Conservation (phyloP, 1,140 invertebrate species). For the Helicoverpa zea region DNA sequence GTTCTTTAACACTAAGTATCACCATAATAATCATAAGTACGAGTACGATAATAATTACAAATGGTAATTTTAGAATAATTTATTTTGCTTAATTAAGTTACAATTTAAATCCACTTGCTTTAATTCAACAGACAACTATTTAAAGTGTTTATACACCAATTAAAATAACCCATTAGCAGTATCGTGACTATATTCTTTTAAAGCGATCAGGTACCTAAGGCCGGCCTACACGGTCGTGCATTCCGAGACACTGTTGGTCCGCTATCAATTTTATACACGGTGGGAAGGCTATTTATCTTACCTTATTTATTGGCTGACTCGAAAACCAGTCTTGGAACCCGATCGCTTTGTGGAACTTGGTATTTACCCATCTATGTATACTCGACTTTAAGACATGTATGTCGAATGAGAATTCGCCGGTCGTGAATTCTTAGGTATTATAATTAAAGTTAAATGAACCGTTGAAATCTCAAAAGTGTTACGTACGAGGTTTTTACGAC, state of each 20-base stretch:
- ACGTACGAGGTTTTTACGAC: conserved; percentile 46
- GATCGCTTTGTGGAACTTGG: conserved; percentile 63
- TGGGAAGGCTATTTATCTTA: conserved; percentile 83
- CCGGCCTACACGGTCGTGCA: conserved; percentile 65
- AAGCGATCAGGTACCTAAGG: conserved; percentile 58
- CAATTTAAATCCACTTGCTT: neutral
- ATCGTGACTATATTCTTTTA: conserved; percentile 59
- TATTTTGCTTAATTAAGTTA: conserved; percentile 16
- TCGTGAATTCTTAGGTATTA: conserved; percentile 42
- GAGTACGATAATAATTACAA: neutral
- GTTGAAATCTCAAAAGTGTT: conserved; percentile 52
- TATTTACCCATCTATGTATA: conserved; percentile 66
- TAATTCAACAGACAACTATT: conserved; percentile 26
- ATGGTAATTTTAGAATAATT: conserved; percentile 13
- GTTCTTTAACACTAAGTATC: neutral
- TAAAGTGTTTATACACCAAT: conserved; percentile 53
- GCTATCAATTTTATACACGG: conserved; percentile 83
- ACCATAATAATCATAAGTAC: neutral
- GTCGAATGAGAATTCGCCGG: conserved; percentile 23
- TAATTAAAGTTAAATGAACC: conserved; percentile 58
- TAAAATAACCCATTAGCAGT: conserved; percentile 62
- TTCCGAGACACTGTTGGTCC: conserved; percentile 75
- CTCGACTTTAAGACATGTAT: conserved; percentile 48
- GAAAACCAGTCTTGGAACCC: conserved; percentile 76
- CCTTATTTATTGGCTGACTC: conserved; percentile 84